Conservation (phyloP, 2,888 invertebrate genomes). For the Sylvicola cinctus region DNA sequence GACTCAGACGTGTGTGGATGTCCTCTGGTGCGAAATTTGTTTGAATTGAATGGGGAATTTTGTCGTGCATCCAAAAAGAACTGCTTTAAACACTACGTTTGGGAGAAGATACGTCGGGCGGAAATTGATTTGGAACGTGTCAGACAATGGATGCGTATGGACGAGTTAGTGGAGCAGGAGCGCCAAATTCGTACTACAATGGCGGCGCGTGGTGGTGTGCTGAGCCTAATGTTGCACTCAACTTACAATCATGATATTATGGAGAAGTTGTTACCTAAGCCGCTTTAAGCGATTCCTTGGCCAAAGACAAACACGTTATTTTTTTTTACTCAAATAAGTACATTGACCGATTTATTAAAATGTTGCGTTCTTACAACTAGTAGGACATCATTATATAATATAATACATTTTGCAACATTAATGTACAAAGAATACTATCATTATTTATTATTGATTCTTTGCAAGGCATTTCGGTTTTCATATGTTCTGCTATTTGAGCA, state of each 20-base stretch:
- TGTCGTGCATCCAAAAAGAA: conserved; percentile 75
- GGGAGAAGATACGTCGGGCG: conserved; percentile 87
- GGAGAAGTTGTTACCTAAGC: conserved; percentile 34
- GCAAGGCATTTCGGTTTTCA: too few relatives aligned
- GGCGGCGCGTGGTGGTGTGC: conserved; percentile 69
- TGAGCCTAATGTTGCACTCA: conserved; percentile 89
- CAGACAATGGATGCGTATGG: conserved; percentile 79
- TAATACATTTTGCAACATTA: too few relatives aligned
- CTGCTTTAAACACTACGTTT: conserved; percentile 80
- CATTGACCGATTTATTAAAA: too few relatives aligned
- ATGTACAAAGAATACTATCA: too few relatives aligned
- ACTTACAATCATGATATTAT: conserved; percentile 87
- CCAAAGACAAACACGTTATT: too few relatives aligned
- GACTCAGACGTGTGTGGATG: conserved; percentile 85
- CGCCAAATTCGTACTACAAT: conserved; percentile 54
- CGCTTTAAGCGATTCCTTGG: too few relatives aligned
- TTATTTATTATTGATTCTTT: too few relatives aligned
- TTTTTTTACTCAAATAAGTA: too few relatives aligned
- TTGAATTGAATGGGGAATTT: conserved; percentile 66
- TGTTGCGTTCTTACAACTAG: too few relatives aligned
- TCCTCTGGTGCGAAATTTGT: conserved; percentile 68
- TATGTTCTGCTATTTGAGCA: too few relatives aligned
- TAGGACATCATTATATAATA: too few relatives aligned
- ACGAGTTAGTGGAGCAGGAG: conserved; percentile 87
- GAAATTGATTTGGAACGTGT: conserved; percentile 91